phyloP scores from a whole-genome alignment of 2,113 vertebrate genomes.

The Herpailurus yagouaroundi region DNA sequence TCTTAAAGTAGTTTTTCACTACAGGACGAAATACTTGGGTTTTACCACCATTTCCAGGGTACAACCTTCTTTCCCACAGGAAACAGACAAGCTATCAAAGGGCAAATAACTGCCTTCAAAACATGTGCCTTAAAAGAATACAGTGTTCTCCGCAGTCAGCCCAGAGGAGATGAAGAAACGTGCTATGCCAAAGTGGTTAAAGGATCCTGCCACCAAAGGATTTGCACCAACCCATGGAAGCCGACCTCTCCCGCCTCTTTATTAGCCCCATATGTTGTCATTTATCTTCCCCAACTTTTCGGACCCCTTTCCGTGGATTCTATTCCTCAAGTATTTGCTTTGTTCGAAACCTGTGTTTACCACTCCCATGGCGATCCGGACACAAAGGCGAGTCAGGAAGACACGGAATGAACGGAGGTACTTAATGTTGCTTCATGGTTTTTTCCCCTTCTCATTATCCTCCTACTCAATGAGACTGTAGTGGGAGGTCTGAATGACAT shows the following conservation, averaged over 20 bases:
- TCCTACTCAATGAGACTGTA: slow-evolving; percentile 63
- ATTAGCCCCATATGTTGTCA: slow-evolving; percentile 43
- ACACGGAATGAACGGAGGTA: slow-evolving; percentile 38
- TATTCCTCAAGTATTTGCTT: neutral
- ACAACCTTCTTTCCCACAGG: neutral
- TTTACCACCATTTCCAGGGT: neutral
- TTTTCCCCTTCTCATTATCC: slow-evolving; percentile 59
- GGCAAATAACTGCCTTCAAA: slow-evolving; percentile 18
- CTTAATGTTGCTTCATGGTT: slow-evolving; percentile 49
- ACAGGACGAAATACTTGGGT: neutral
- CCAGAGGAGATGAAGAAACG: neutral
- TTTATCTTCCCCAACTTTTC: slow-evolving; percentile 47
- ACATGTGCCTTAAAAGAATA: neutral
- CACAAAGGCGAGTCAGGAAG: slow-evolving; percentile 58
- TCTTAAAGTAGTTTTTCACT: neutral
- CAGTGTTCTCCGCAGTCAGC: neutral
- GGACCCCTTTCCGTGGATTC: slow-evolving; percentile 53
- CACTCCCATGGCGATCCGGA: neutral
- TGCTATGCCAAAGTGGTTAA: neutral
- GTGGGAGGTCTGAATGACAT: slow-evolving; percentile 77
- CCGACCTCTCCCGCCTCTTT: neutral
- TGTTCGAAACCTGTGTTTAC: slow-evolving; percentile 49
- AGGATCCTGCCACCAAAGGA: slow-evolving; percentile 25
- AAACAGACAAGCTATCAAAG: slow-evolving; percentile 37
- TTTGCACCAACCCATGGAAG: slow-evolving; percentile 15